Base-by-base conservation (phyloP, 1,140 invertebrate genomes). In the Cydia splendana region DNA sequence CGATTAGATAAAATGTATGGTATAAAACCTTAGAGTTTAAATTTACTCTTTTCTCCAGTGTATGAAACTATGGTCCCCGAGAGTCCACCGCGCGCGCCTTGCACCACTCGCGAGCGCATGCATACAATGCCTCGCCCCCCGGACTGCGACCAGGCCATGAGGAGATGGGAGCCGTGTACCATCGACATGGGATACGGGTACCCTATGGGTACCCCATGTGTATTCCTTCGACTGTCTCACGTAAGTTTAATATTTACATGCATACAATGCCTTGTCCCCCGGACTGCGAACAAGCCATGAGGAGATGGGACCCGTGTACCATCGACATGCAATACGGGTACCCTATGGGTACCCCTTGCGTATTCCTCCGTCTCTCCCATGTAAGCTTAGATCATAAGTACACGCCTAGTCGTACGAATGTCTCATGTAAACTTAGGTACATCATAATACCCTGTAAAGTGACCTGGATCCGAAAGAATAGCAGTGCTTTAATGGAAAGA, bases 151-250 rank as follows among this genome's bases (percentile, higher is more conserved):
- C 80, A 87, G 13, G 90, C 90, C 77, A 89, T 95, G 57, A 93
- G 95, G 77, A 91, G 95, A 67, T 96, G 95, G 94, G 88, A 90
- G 13, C 94, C 95, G 2, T 97, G 97, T 86, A 96, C 95, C 71
- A 91, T 94, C 67, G 95, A 96, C 75, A 95, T 97, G 74, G 94
- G 95, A 82, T 98, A 95, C 82, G 96, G 97, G 65, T 98, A 97
- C 87, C 94, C 95, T 34, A 93, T 95, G 78, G 96, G 96, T 7
- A 95, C 95, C 51, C 97, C 97, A 5, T 98, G 97, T 85, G 95
- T 98, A 84, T 96, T 97, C 88, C 94, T 98, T 30, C 96, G 97
- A 84, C 91, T 98, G 24, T 97, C 97, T 79, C 96, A 97, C 90
- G 96, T 96, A 85, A 85, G 85, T 85, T 1, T 53, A 53, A 15